Evolutionary conservation across 1,140 invertebrate species (phyloP).

Genomic region (Caenorhabditis brenneri): DNA sequence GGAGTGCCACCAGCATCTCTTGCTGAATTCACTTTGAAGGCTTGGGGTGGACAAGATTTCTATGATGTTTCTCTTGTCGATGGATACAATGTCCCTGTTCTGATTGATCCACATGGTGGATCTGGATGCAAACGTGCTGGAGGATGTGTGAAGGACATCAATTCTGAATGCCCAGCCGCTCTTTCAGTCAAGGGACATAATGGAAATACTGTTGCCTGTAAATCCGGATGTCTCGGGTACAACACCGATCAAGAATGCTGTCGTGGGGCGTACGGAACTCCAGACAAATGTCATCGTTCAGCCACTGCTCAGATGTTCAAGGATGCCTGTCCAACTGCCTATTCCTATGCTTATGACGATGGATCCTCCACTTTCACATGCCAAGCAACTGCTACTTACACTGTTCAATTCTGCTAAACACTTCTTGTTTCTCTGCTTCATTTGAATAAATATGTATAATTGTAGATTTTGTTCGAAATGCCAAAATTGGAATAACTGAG

Average conservation of each 20-base stretch:
- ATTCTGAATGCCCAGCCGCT: constrained; percentile 53
- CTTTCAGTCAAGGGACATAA: neutral
- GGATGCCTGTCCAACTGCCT: constrained; percentile 59
- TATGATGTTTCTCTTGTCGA: constrained; percentile 74
- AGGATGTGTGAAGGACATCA: constrained; percentile 69
- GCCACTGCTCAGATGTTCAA: constrained; percentile 73
- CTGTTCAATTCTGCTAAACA: constrained; percentile 16
- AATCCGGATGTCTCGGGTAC: constrained; percentile 73
- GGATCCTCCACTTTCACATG: neutral
- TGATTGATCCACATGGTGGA: constrained; percentile 59
- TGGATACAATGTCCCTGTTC: constrained; percentile 72
- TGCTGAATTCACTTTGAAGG: constrained; percentile 61
- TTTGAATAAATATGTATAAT: too few species aligned
- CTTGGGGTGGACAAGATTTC: constrained; percentile 58
- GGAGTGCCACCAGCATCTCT: constrained; percentile 72
- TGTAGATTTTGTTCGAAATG: too few species aligned
- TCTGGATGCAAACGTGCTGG: constrained; percentile 72
- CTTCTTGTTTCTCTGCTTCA: neutral
- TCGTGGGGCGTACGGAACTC: constrained; percentile 70
- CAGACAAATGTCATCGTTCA: constrained; percentile 71
- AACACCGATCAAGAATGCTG: constrained; percentile 73
- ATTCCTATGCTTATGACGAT: constrained; percentile 59
- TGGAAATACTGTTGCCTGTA: constrained; percentile 72
- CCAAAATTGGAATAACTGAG: too few species aligned
- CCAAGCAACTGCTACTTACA: neutral